Evolutionary conservation across 2,797 vertebrate species (phyloP), one percentile per base, ranked within the genome.

Genomic region (Rousettus madagascariensis): DNA sequence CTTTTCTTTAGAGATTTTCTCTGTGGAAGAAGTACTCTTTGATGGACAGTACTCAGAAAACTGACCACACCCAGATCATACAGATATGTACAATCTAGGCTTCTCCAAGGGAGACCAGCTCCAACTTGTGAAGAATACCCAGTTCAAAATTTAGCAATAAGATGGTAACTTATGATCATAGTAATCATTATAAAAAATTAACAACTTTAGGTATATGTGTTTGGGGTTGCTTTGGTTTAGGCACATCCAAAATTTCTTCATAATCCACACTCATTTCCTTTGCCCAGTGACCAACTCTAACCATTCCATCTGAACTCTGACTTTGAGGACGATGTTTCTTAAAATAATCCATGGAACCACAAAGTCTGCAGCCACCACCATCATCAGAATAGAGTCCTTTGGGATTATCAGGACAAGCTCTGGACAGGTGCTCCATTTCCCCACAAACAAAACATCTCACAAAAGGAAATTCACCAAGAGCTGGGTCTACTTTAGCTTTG

Each of bases 381-480:
- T 99, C 98, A 2, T 33, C 33, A 33, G 99, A 99, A 91, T 99
- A 99, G 5, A 99, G 82, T 83, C 99, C 99, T 97, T 99, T 99
- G 33, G 99, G 99, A 94, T 99, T 99, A 90, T 99, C 99, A 0
- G 99, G 99, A 94, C 99, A 99, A 1, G 99, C 99, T 36, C 98
- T 98, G 0, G 99, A 99, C 13, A 99, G 93, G 95, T 99, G 99
- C 0, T 99, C 99, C 93, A 98, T 99, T 97, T 99, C 98, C 63
- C 99, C 98, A 85, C 99, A 99, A 98, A 99, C 99, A 98, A 99
- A 99, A 97, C 99, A 99, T 94, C 99, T 99, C 36, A 99, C 99
- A 69, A 98, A 99, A 1, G 99, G 99, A 97, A 98, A 99, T 24
- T 99, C 98, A 55, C 99, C 99, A 77, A 99, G 96, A 24, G 99